Evolutionary conservation across 1,140 invertebrate genomes (phyloP), one percentile per base, ranked within the genome.

Genomic region (Ips nitidus): DNA sequence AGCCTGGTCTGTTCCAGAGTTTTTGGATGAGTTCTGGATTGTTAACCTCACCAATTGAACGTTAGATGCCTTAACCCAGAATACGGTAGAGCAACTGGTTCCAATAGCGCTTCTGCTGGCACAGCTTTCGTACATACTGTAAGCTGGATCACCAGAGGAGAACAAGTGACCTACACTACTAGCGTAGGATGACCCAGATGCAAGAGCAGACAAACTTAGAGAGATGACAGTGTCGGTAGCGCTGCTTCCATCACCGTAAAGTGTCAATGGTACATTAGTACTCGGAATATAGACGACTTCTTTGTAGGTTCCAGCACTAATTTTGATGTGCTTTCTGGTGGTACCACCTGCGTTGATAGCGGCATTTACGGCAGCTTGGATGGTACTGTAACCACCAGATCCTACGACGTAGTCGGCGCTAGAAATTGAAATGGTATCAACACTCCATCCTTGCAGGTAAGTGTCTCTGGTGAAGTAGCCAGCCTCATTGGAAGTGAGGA

Each of bases 321-420:
- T 58, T 58, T 66, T 66, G 5, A 66, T 66, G 36, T 66, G 52
- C 39, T 66, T 66, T 50, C 64, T 66, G 1, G 53, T 58, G 3
- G 53, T 58, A 8, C 64, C 64, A 43, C 64, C 64, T 5, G 41
- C 55, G 22, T 66, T 66, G 1, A 66, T 66, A 40, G 64, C 64
- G 50, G 64, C 64, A 58, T 66, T 66, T 7, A 66, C 64, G 39
- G 64, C 64, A 1, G 41, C 64, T 58, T 66, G 64, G 39, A 66
- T 66, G 5, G 64, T 66, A 40, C 55, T 58, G 43, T 66, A 66
- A 3, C 55, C 53, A 22, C 43, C 55, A 66, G 36, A 39, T 5
- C 64, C 64, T 41, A 66, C 64, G 7, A 39, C 38, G 41, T 66
- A 66, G 41, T 66, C 64, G 50, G 41, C 41, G 6, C 36, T 43